These are phyloP conservation scores for Benitochromis conjunctus DNA, from an alignment of 2,113 vertebrate genomes.

Conservation along the genomic window DNA sequence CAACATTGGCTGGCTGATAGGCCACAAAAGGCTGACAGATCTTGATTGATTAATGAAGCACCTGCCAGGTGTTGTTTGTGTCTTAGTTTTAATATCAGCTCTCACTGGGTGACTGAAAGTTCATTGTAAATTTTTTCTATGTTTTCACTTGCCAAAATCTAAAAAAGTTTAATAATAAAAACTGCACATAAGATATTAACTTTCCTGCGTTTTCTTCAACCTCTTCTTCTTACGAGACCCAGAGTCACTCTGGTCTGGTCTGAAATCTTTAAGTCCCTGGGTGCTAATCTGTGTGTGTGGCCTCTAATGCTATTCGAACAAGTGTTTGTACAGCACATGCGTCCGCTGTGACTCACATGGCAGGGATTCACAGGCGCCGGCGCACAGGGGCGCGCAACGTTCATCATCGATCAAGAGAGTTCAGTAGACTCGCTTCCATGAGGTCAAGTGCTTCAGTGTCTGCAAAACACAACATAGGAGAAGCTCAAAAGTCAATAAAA, in stretches of 20 bases:
- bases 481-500: neutral
- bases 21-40: neutral
- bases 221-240: neutral
- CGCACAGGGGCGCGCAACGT: neutral
- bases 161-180: accelerated
- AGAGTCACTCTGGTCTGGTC: neutral
- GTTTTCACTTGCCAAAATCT: neutral
- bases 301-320: neutral
- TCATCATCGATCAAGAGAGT: constrained; percentile 7
- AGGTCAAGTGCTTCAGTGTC: neutral
- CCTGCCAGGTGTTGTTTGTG: neutral
- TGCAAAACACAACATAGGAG: neutral
- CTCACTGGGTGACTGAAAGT: neutral
- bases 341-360: constrained; percentile 47
- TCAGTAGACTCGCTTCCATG: neutral
- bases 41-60: neutral
- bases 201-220: neutral
- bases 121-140: neutral
- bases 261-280: neutral
- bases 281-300: constrained; percentile 41
- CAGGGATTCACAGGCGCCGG: constrained; percentile 22
- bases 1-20: accelerated
- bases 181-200: accelerated
- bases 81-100: neutral
- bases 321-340: neutral